phyloP scores from a whole-genome alignment of 37 sponge, comb jelly and placozoan species.

The Aplysina aerophoba region DNA sequence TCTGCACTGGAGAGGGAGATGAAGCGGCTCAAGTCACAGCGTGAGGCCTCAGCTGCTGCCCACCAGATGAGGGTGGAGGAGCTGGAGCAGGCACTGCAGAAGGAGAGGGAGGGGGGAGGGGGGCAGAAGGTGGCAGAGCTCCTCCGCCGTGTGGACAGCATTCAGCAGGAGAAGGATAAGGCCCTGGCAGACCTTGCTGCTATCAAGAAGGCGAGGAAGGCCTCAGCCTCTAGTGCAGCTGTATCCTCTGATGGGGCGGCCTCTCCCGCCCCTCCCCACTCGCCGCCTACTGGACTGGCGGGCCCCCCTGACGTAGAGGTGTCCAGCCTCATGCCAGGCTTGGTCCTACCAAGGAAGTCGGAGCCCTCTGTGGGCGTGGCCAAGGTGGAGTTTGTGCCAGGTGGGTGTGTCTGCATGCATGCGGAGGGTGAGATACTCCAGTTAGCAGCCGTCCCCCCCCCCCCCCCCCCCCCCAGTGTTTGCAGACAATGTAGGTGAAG shows the following conservation, averaged over 20 bases:
- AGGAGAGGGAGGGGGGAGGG: too few species aligned
- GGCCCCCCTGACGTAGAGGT: background rate
- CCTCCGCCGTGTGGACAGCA: background rate
- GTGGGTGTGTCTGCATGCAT: background rate
- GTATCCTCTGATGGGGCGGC: background rate
- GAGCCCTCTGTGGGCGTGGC: background rate
- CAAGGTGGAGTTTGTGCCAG: background rate
- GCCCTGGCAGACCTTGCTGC: background rate
- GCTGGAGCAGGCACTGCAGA: background rate
- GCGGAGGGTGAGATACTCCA: too few species aligned
- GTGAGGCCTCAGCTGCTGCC: background rate
- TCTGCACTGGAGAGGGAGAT: background rate
- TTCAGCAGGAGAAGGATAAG: conserved; percentile 5
- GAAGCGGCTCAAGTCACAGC: background rate
- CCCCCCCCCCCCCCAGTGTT: too few species aligned
- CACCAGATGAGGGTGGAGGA: background rate
- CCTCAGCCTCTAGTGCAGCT: too few species aligned
- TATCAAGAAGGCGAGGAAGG: background rate
- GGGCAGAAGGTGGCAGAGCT: background rate
- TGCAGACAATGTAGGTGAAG: too few species aligned
- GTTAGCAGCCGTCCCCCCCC: too few species aligned
- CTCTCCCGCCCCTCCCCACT: background rate
- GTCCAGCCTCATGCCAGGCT: too few species aligned
- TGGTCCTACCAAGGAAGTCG: background rate
- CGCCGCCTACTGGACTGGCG: conserved; percentile 5